A percentile compares a stretch with the other conserved stretches of the same genome.
phyloP scores from a whole-genome alignment of 30 jellyfish, hydroid and myxozoan genomes.

The Catostylus mosaicus region DNA sequence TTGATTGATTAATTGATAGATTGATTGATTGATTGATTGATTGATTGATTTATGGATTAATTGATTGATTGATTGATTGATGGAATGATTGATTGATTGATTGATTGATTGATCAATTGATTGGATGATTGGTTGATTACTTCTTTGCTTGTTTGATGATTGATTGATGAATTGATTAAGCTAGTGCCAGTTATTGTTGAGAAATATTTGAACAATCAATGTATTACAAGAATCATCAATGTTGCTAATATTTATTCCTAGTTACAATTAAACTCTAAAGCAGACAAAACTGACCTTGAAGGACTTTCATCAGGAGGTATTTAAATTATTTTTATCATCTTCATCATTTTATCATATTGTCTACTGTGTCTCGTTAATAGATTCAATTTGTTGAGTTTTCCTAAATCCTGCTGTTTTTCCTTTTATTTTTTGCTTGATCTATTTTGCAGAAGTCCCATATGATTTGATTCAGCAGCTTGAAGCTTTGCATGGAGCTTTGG shows the following conservation, averaged over 20 bases:
- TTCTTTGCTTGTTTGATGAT: background rate
- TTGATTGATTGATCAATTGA: no score
- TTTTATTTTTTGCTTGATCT: no score
- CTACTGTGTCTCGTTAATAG: background rate
- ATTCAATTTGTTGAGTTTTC: background rate
- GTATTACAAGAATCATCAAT: background rate
- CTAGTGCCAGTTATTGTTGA: background rate
- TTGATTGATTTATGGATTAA: no score
- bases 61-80: no score
- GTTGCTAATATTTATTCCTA: background rate
- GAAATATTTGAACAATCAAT: background rate
- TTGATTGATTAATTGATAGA: no score
- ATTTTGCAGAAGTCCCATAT: slow-evolving; percentile 52
- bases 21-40: no score
- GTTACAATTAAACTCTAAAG: slow-evolving; percentile 18
- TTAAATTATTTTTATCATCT: background rate
- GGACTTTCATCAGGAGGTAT: slow-evolving; percentile 27
- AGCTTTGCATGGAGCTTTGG: slow-evolving; percentile 20
- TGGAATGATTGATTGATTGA: no score
- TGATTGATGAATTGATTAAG: background rate
- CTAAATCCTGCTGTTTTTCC: background rate
- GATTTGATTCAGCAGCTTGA: slow-evolving; percentile 44
- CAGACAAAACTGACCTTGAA: slow-evolving; percentile 22
- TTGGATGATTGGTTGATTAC: no score
- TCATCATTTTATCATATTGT: background rate